Base-by-base conservation (phyloP, 2,888 invertebrate species). In the Drosophila silvestris region DNA sequence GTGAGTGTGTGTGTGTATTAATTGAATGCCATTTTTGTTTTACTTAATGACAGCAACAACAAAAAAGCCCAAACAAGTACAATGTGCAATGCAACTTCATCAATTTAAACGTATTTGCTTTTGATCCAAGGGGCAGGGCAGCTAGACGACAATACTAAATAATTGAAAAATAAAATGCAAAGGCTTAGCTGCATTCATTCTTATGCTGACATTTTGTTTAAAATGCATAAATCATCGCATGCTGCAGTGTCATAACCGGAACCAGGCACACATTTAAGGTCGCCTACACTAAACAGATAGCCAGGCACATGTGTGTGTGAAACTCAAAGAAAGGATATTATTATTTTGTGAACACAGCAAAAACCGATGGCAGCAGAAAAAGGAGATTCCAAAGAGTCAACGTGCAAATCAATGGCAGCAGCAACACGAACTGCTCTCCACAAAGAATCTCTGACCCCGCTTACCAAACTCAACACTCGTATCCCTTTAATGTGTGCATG, bases 321-420 rank as follows among this genome's bases (percentile, higher is more conserved):
- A 73, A 74, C 74, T 79, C 82, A 81, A 77, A 83, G 78, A 78
- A 77, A 77, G 86, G 74, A 84, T 87, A 87, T 89, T 87, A 87
- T 89, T 89, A 87, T 87, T 84, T 84, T 86, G 86, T 78, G 85
- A 78, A 67, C 76, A 77, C 76, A 82, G 89, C 82, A 85, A 77
- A 81, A 86, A 70, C 62, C 69, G 64, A 59, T 68, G 51, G 63
- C 51, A 70, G 69, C 56, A 57, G 60, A 65, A 60, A 59, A 39
- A 69, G 57, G 57, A 30, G 60, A 69, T 70, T 57, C 73, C 70
- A 58, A 81, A 60, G 69, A 72, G 83, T 62, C 60, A 76, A 78
- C 74, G 84, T 81, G 82, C 78, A 86, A 82, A 86, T 81, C 86
- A 84, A 84, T 70, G 77, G 64, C 66, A 70, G n/a, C 19, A 56